Base-by-base conservation (phyloP, 2,113 vertebrate species). In the Rissa tridactyla region DNA sequence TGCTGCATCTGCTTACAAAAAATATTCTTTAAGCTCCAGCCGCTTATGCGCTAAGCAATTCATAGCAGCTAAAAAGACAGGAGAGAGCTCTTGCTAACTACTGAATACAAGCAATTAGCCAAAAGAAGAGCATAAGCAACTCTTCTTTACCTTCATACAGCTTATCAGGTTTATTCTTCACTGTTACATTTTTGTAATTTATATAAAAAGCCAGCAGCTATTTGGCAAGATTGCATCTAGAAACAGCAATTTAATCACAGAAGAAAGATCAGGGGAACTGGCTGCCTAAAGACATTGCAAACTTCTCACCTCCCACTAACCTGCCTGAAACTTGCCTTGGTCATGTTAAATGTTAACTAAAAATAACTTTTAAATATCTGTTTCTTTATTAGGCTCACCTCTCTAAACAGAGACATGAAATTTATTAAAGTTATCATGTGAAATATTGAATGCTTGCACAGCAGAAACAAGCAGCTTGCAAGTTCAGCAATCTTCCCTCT, bases 281-380 rank as follows among this genome's bases (percentile, higher is more conserved):
- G 19, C 80, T 80, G 96, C 94, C 94, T 92, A 40, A 55, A 81
- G 97, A 95, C 91, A 91, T 5, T 34, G 64, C 70, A 89, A 94
- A 90, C 75, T 80, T 91, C 84, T 96, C 89, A 90, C 86, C 81
- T 96, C 89, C 91, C 46, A 87, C 89, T 96, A 87, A 92, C 89
- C 92, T 91, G 91, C 80, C 62, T 82, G 42, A 96, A 96, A 96
- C 89, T 90, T 92, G 84, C 82, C 75, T 92, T 70, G 42, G 82
- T 93, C 79, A 66, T 77, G 54, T 61, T 87, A 82, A 60, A 60
- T 4, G 36, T 49, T 91, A 65, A 54, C 91, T 84, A 91, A 96
- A 95, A 95, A 93, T 94, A 96, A 68, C 78, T 93, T 93, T 36
- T 29, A 88, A 93, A 34, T 68, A 70, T 79, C 65, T 85, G 15